Conservation (phyloP, 2,113 vertebrate species). For the Piprites chloris region DNA sequence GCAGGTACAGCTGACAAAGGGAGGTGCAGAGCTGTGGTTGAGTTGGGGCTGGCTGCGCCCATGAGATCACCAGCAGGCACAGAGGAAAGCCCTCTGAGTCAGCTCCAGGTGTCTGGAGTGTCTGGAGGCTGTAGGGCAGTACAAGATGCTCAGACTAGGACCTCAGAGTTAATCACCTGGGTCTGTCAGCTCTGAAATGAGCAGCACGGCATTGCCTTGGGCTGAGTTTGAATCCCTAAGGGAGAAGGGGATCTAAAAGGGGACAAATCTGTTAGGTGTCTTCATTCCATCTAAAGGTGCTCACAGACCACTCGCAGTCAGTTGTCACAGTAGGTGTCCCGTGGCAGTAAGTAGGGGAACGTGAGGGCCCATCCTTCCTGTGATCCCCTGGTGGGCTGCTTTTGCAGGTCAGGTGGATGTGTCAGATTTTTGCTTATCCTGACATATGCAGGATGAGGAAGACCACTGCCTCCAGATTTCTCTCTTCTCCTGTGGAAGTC, state of each 20-base stretch:
- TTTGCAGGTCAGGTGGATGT: neutral
- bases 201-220: rapidly evolving
- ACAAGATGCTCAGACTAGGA: neutral
- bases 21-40: constrained; percentile 10
- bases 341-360: neutral
- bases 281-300: neutral
- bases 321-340: neutral
- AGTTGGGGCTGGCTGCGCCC: neutral
- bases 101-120: neutral
- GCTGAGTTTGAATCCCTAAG: neutral
- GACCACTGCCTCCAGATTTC: neutral
- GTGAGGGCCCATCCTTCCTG: neutral
- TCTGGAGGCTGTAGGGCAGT: neutral
- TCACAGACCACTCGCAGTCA: rapidly evolving
- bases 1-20: neutral
- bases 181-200: neutral
- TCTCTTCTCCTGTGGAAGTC: neutral
- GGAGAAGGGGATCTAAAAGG: neutral
- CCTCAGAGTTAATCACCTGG: neutral
- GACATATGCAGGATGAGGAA: rapidly evolving
- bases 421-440: neutral
- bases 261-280: neutral
- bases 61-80: neutral
- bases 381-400: neutral
- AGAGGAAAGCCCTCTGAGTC: neutral